Evolutionary conservation across 2,113 vertebrate species (phyloP).

Genomic region (Ammodytes marinus): DNA sequence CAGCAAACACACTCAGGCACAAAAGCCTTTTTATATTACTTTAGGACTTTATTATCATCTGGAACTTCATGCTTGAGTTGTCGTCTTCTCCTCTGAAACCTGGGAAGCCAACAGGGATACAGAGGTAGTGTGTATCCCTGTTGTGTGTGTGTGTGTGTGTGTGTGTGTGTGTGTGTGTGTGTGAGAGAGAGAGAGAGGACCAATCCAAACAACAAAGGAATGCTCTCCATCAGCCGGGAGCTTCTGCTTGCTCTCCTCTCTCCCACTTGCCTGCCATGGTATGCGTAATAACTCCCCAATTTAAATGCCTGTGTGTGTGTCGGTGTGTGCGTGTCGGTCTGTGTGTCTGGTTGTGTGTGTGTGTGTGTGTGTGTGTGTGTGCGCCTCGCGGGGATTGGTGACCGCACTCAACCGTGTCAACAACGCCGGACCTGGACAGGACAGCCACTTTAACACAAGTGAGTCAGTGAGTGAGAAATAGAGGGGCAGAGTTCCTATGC

Average conservation of each 20-base stretch:
- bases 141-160: conserved; percentile 17
- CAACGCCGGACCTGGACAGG: conserved; percentile 61
- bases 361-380: conserved; percentile 41
- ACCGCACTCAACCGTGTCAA: conserved; percentile 67
- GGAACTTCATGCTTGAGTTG: conserved; percentile 9
- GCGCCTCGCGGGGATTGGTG: conserved; percentile 37
- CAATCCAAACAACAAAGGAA: conserved; percentile 70
- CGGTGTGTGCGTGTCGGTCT: conserved; percentile 55
- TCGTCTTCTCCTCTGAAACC: conserved; percentile 59
- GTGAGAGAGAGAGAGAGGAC: conserved; percentile 34
- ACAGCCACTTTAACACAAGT: conserved; percentile 51
- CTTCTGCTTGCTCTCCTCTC: conserved; percentile 48
- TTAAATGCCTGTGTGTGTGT: conserved; percentile 71
- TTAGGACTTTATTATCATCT: conserved; percentile 7
- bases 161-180: conserved; percentile 18
- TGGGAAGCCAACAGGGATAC: conserved; percentile 59
- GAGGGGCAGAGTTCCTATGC: conserved; percentile 14
- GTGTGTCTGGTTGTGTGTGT: conserved; percentile 44
- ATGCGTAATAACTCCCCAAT: conserved; percentile 79
- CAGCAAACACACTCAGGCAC: not conserved
- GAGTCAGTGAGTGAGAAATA: conserved; percentile 25
- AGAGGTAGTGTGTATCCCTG: not conserved
- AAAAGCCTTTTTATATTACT: conserved; percentile 6
- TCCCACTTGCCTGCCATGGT: conserved; percentile 70
- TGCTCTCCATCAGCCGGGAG: conserved; percentile 56